Evolutionary conservation across 2,113 vertebrate genomes (phyloP).

Genomic region (Natator depressus): DNA sequence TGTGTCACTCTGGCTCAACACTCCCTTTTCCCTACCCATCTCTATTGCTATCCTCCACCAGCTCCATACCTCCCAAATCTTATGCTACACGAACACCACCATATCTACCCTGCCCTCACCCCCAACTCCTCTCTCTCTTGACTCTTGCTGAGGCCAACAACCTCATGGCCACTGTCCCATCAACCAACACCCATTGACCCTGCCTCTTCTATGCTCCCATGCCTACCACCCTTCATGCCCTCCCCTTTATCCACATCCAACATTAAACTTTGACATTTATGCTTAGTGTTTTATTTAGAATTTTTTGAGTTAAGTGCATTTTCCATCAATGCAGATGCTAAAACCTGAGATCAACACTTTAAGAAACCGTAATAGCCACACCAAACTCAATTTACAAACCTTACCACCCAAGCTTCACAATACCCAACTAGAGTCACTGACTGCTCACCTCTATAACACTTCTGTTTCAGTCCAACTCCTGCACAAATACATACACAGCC

Average conservation of each 20-base stretch:
- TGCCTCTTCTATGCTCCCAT: not conserved
- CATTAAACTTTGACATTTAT: not conserved
- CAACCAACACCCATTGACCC: not conserved
- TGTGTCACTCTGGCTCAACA: not conserved
- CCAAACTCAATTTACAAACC: constrained; percentile 58
- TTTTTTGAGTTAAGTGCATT: constrained; percentile 67
- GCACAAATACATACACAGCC: not conserved
- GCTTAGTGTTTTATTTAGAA: constrained; percentile 47
- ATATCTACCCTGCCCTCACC: not conserved
- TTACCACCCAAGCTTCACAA: constrained; percentile 34
- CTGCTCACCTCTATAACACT: not conserved
- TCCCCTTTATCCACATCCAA: constrained; percentile 18
- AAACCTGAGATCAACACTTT: constrained; percentile 70
- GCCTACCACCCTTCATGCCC: too few species aligned
- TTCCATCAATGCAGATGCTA: constrained; percentile 64
- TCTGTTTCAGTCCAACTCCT: constrained; percentile 26
- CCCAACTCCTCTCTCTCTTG: not conserved
- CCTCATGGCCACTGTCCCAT: not conserved
- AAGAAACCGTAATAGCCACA: constrained; percentile 67
- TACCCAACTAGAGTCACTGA: constrained; percentile 37
- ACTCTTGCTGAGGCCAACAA: not conserved
- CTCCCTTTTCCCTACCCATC: not conserved
- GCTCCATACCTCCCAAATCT: not conserved
- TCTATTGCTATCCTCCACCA: not conserved
- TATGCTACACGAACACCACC: not conserved